Base-by-base conservation (phyloP, 2,113 vertebrate genomes). In the Gallinago jamesoni region DNA sequence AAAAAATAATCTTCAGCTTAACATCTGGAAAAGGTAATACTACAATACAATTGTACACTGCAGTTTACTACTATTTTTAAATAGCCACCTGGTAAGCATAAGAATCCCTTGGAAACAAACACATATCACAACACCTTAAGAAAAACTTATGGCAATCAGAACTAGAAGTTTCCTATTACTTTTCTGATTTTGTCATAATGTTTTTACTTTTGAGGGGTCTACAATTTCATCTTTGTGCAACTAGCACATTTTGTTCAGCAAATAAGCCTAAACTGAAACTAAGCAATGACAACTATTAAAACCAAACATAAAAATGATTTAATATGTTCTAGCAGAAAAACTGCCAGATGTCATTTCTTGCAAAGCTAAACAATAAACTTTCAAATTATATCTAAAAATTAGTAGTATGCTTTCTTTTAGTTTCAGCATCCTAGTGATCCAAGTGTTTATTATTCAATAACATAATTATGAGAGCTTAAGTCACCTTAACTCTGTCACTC, bases 1-100 rank as follows among this genome's bases (percentile, higher is more conserved):
- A 95, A 90, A 89, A 64, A 83, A 24, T 7, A 25, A 45, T 74
- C 88, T 94, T 92, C 92, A 95, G 52, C n/a, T 93, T 81, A 84
- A 74, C 16, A 72, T 87, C 50, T 90, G 83, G 62, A 85, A 94
- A 72, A 93, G 5, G 53, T 78, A 88, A 85, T 57, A 70, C 35
- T 48, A 87, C 45, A 50, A 48, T 74, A 83, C 37, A 89, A 33
- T 5, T 87, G 37, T 67, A 82, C 48, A 68, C 64, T 35, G 37
- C 16, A 57, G 81, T 85, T 90, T 89, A 89, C 50, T 63, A 55
- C 37, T 89, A n/a, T 37, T 91, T 95, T 90, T 76, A 87, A 93
- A 94, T 43, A 93, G 73, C 30, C 69, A 91, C 67, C 57, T 75
- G 75, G 85, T 60, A 83, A 91, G 67, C 52, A 47, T 47, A 96